These are phyloP conservation scores for Pseudochaenichthys georgianus DNA, from an alignment of 2,797 vertebrate genomes.

Conservation along the genomic window DNA sequence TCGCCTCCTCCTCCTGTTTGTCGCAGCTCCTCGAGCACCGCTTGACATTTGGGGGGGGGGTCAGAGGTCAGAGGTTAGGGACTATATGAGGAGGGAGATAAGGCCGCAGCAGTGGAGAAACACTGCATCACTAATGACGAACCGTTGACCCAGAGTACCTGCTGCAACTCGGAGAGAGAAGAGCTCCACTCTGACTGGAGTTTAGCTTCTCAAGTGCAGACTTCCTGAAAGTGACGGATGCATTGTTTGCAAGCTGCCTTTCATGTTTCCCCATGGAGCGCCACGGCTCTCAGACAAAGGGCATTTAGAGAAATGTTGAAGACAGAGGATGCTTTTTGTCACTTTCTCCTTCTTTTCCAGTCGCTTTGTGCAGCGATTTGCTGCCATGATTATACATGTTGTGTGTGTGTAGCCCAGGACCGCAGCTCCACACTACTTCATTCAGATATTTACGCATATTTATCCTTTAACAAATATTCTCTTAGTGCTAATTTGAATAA, in stretches of 20 bases:
- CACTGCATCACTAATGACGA: constrained; percentile 49
- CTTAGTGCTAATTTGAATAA: too few species aligned
- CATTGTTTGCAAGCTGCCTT: constrained; percentile 23
- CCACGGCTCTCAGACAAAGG: constrained; percentile 5
- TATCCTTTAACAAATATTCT: too few species aligned
- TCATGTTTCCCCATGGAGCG: constrained; percentile 32
- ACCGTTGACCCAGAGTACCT: constrained; percentile 35
- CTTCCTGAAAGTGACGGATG: constrained; percentile 31
- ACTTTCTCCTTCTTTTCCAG: not conserved
- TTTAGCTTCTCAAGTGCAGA: constrained; percentile 15
- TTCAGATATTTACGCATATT: too few species aligned
- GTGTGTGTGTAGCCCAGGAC: too few species aligned
- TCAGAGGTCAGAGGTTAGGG: constrained; percentile 37
- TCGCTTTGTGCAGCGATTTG: not conserved
- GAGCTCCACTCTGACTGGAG: constrained; percentile 19
- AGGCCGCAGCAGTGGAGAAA: constrained; percentile 13
- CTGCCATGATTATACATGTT: too few species aligned
- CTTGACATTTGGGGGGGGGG: constrained; percentile 59
- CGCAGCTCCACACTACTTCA: too few species aligned
- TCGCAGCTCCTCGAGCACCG: constrained; percentile 29
- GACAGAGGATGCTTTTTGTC: not conserved
- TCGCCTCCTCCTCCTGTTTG: constrained; percentile 7
- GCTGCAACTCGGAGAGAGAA: constrained; percentile 19
- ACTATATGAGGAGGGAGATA: constrained; percentile 41
- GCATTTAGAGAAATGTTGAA: not conserved